A percentile compares a stretch with the other conserved stretches of the same genome.
Conservation (phyloP, 2,113 vertebrate species). For the Erythrocebus patas region DNA sequence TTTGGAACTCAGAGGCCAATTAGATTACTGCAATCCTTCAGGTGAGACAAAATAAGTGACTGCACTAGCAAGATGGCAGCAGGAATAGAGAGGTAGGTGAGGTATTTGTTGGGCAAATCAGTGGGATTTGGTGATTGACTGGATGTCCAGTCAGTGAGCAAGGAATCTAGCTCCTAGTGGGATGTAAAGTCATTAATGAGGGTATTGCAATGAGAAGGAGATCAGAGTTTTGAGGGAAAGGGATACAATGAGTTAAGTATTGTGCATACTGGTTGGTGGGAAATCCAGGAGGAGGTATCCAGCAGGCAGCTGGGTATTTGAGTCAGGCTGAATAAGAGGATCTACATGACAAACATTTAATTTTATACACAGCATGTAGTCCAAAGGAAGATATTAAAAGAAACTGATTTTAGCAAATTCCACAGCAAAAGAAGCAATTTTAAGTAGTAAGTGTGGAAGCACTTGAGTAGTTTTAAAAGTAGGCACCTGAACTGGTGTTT, state of each 20-base stretch:
- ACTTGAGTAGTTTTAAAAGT: neutral
- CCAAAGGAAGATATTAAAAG: neutral
- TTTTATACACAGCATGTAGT: neutral
- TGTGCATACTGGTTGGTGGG: neutral
- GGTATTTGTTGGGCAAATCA: neutral
- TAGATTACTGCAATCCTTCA: neutral
- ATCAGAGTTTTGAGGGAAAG: neutral
- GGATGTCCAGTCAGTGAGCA: neutral
- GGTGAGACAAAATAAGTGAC: neutral
- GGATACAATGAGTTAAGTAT: neutral
- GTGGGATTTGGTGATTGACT: neutral
- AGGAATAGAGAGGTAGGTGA: neutral
- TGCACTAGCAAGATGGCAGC: neutral
- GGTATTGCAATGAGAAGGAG: neutral
- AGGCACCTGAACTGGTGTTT: neutral
- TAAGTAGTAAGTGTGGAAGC: neutral
- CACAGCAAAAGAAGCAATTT: neutral
- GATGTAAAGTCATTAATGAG: too few species aligned
- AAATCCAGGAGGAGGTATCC: neutral
- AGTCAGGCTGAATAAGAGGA: neutral
- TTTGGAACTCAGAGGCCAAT: neutral
- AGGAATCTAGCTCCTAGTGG: too few species aligned
- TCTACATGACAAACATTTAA: neutral
- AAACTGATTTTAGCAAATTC: neutral
- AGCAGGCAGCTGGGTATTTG: neutral